A percentile compares a stretch with the other conserved stretches of the same genome.
Conservation (phyloP, 2,797 vertebrate species). For the Argya squamiceps region DNA sequence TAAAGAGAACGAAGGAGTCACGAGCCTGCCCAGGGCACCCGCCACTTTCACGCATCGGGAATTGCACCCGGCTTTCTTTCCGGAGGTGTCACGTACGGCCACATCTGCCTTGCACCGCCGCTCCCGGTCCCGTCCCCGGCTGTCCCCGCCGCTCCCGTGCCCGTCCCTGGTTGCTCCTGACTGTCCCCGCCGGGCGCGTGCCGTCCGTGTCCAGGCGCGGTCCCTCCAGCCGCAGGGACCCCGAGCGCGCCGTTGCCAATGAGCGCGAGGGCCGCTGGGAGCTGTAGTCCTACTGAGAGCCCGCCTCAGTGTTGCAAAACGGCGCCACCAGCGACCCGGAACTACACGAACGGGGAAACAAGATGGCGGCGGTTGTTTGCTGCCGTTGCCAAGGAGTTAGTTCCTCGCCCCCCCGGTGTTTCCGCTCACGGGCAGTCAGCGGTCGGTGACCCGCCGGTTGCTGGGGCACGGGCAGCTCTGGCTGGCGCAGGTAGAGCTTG, state of each 20-base stretch:
- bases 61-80: not conserved
- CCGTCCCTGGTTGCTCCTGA: not conserved
- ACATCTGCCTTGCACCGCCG: not conserved
- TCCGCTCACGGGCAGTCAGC: rapidly evolving
- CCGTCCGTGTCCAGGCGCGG: not conserved
- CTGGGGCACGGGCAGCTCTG: rapidly evolving
- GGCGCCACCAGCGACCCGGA: rapidly evolving
- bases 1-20: not conserved
- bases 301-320: rapidly evolving
- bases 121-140: not conserved
- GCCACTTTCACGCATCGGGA: not conserved
- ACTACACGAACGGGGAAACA: rapidly evolving
- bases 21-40: not conserved
- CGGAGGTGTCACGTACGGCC: not conserved
- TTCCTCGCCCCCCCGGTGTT: rapidly evolving
- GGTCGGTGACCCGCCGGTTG: rapidly evolving
- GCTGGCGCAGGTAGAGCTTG: rapidly evolving
- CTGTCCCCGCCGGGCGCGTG: too few species aligned
- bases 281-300: not conserved
- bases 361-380: constrained; percentile 9
- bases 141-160: not conserved
- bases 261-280: not conserved
- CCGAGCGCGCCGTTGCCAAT: not conserved
- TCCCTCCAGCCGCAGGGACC: too few species aligned
- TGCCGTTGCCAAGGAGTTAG: constrained; percentile 37